Conservation (phyloP, 2,113 vertebrate genomes). For the Xenopus tropicalis region UCB_Xtro_10.0 CM004443.2:153880501-153881000, state of each 20-base stretch:
- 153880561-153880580: conserved; percentile 56
- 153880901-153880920: too few relatives aligned
- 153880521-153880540: conserved; percentile 76
- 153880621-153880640: conserved; percentile 68
- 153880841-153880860: conserved; percentile 1
- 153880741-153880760: conserved; percentile 45
- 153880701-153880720: conserved; percentile 63
- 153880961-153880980: background rate
- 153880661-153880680: conserved; percentile 87
- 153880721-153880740: conserved; percentile 62
- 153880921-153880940: too few relatives aligned
- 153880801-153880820: conserved; percentile 10
- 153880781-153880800: conserved; percentile 56
- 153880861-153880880: background rate
- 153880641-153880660: conserved; percentile 82
- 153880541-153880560: conserved; percentile 66
- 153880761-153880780: conserved; percentile 61
- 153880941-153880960: background rate
- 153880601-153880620: conserved; percentile 55
- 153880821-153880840: conserved; percentile 6
- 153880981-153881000: conserved; percentile 25
- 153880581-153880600: conserved; percentile 55
- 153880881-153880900: background rate
- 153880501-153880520: conserved; percentile 76
- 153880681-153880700: conserved; percentile 68